A percentile compares a stretch with the other conserved stretches of the same genome.
phyloP scores from a whole-genome alignment of 2,113 vertebrate genomes.

The Willisornis vidua region DNA sequence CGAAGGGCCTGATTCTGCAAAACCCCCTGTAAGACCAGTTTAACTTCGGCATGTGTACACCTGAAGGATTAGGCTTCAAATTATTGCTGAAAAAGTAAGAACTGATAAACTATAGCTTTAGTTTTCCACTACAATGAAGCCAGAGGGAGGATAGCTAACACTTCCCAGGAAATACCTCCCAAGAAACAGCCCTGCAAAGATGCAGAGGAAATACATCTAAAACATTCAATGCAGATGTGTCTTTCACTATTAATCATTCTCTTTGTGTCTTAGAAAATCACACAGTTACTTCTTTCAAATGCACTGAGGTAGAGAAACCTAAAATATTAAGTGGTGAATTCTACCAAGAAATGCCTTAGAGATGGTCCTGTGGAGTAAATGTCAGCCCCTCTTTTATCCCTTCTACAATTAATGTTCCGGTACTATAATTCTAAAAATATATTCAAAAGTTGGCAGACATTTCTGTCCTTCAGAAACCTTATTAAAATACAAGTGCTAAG shows the following conservation, averaged over 20 bases:
- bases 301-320: background rate
- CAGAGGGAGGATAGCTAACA: background rate
- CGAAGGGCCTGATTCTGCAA: background rate
- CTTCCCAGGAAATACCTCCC: background rate
- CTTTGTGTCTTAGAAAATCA: background rate
- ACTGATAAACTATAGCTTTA: background rate
- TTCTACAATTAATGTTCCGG: background rate
- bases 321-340: conserved; percentile 1
- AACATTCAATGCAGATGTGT: background rate
- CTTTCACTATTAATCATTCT: background rate
- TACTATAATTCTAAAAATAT: background rate
- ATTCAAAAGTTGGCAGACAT: background rate
- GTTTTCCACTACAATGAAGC: background rate
- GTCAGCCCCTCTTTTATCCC: background rate
- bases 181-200: background rate
- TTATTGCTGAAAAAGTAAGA: background rate
- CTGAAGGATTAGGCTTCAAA: background rate
- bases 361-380: background rate
- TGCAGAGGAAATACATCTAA: background rate
- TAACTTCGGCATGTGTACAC: background rate
- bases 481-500: background rate
- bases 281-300: background rate
- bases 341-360: background rate
- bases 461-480: background rate
- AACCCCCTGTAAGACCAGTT: background rate